Conservation (phyloP, 2,113 vertebrate genomes). For the Physeter macrocephalus region DNA sequence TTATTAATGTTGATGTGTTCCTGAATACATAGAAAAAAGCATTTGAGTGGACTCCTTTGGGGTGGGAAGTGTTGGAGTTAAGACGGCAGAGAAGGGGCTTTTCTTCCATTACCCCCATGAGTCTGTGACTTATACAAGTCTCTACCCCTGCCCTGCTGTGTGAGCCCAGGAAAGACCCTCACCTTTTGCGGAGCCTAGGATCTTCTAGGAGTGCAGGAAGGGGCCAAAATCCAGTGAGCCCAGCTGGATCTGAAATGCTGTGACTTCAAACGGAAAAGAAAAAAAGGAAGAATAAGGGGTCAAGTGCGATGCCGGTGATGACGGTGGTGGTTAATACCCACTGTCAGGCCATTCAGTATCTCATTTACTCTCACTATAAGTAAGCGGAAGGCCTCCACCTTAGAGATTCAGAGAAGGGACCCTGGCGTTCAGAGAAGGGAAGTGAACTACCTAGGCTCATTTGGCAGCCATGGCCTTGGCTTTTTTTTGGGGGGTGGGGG, state of each 20-base stretch:
- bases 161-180: background rate
- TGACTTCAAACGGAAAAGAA: background rate
- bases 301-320: fast-evolving
- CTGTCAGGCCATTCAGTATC: background rate
- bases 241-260: background rate
- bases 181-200: background rate
- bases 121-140: background rate
- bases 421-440: background rate
- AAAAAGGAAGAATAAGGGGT: background rate
- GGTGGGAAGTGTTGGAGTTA: background rate
- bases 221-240: background rate
- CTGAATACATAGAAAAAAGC: background rate
- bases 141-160: too few species aligned
- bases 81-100: background rate
- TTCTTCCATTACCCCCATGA: background rate
- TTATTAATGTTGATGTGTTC: background rate
- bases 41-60: background rate
- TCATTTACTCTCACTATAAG: background rate
- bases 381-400: background rate
- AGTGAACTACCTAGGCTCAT: background rate
- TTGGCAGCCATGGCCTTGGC: background rate
- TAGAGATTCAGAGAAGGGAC: background rate
- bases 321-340: background rate
- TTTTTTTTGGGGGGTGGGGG: too few species aligned
- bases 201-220: background rate